A percentile compares a stretch with the other conserved stretches of the same genome.
Evolutionary conservation across 2,888 invertebrate genomes (phyloP).

Genomic region (Hemicrepidius hirtus): DNA sequence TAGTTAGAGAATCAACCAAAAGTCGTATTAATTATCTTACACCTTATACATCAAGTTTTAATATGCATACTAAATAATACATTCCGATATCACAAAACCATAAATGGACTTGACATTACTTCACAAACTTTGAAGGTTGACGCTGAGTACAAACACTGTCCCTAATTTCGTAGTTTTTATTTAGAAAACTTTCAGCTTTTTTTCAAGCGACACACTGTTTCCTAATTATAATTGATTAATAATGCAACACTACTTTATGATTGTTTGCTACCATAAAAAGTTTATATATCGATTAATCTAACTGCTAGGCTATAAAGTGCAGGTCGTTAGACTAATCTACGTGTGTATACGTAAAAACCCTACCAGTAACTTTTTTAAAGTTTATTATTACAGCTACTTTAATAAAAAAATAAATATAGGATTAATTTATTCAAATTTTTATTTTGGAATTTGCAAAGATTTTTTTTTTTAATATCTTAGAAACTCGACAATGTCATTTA

Average conservation of each 20-base stretch:
- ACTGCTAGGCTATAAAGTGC: background rate
- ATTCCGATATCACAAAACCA: slow-evolving; percentile 2
- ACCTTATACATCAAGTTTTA: background rate
- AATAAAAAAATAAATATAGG: too few species aligned
- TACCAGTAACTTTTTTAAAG: too few species aligned
- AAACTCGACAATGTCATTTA: too few species aligned
- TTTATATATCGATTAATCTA: background rate
- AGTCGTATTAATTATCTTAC: background rate
- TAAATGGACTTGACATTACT: slow-evolving; percentile 5
- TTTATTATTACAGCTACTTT: too few species aligned
- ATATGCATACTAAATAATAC: background rate
- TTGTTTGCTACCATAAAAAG: background rate
- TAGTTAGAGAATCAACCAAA: too few species aligned
- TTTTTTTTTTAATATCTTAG: too few species aligned
- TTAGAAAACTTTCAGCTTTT: slow-evolving; percentile 6
- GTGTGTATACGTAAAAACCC: too few species aligned
- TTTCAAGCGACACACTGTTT: background rate
- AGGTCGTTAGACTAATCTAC: too few species aligned
- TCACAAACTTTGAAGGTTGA: background rate
- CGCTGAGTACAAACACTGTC: background rate
- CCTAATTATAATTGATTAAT: slow-evolving; percentile 12
- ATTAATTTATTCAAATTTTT: too few species aligned
- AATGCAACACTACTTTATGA: background rate
- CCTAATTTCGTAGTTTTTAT: background rate
- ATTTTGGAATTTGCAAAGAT: too few species aligned